Percentiles rank a stretch among this genome's conserved stretches.
phyloP scores from a whole-genome alignment of 1,140 invertebrate genomes.

The Lasioglossum baleicum region DNA sequence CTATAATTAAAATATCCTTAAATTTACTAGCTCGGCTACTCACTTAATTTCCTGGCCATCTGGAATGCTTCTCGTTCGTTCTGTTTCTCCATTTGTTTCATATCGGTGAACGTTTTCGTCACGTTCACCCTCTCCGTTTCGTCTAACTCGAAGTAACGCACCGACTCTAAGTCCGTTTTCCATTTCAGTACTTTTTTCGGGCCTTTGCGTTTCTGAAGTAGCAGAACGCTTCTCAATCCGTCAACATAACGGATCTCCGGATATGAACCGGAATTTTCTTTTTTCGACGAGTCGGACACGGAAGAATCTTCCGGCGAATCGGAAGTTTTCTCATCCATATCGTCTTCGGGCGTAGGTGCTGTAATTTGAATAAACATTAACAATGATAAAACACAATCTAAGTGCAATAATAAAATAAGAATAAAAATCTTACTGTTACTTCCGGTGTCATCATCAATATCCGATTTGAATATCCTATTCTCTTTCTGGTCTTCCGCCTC shows the following conservation, averaged over 20 bases:
- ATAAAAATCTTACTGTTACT: slow-evolving; percentile 65
- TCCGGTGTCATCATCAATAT: slow-evolving; percentile 61
- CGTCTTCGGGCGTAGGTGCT: slow-evolving; percentile 70
- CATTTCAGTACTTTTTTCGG: slow-evolving; percentile 92
- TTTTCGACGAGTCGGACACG: slow-evolving; percentile 57
- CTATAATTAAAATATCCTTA: too few species aligned
- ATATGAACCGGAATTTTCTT: slow-evolving; percentile 55
- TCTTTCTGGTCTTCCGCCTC: slow-evolving; percentile 71
- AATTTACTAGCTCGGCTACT: slow-evolving; percentile 53
- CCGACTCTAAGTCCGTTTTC: slow-evolving; percentile 89
- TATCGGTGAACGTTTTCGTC: slow-evolving; percentile 93
- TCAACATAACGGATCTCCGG: slow-evolving; percentile 70
- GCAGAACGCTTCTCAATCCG: slow-evolving; percentile 84
- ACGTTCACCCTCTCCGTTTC: slow-evolving; percentile 97
- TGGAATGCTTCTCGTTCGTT: slow-evolving; percentile 91
- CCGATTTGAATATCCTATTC: slow-evolving; percentile 52
- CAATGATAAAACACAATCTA: neutral
- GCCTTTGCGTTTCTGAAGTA: slow-evolving; percentile 85
- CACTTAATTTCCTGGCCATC: slow-evolving; percentile 87
- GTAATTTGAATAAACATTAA: neutral
- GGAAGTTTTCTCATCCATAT: slow-evolving; percentile 60
- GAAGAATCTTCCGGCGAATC: slow-evolving; percentile 65
- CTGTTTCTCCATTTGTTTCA: slow-evolving; percentile 93
- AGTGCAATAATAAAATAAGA: neutral
- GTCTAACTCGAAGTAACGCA: slow-evolving; percentile 94